Evolutionary conservation across 2,113 vertebrate species (phyloP).

Genomic region (Limnothrissa miodon): DNA sequence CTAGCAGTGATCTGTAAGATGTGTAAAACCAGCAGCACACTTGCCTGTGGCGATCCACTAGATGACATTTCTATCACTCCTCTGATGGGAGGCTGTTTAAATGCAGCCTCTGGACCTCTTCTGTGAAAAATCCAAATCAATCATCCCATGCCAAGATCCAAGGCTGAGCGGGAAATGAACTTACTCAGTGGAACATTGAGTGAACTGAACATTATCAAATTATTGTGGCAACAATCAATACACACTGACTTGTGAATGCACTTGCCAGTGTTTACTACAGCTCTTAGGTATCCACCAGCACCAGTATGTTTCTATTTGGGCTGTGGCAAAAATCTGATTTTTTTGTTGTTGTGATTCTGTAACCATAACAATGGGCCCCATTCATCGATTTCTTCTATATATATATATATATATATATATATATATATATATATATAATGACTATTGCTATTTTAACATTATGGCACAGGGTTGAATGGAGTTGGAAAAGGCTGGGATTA

Average conservation of each 20-base stretch:
- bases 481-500: no score
- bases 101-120: not conserved
- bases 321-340: not conserved
- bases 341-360: not conserved
- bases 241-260: not conserved
- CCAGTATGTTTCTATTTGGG: no score
- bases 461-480: no score
- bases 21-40: not conserved
- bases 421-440: no score
- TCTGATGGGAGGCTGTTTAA: not conserved
- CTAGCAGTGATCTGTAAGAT: not conserved
- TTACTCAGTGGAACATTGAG: not conserved
- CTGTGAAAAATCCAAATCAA: not conserved
- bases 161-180: not conserved
- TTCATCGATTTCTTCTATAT: no score
- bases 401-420: no score
- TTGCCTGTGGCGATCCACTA: not conserved
- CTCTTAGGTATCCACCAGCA: not conserved
- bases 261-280: not conserved
- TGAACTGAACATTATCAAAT: not conserved
- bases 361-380: not conserved
- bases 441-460: no score
- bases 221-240: not conserved
- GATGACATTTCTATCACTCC: not conserved
- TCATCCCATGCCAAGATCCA: slow-evolving; percentile 1